Evolutionary conservation across 2,113 vertebrate species (phyloP), one percentile per base, ranked within the genome.

Genomic region (Oncorhynchus nerka): DNA sequence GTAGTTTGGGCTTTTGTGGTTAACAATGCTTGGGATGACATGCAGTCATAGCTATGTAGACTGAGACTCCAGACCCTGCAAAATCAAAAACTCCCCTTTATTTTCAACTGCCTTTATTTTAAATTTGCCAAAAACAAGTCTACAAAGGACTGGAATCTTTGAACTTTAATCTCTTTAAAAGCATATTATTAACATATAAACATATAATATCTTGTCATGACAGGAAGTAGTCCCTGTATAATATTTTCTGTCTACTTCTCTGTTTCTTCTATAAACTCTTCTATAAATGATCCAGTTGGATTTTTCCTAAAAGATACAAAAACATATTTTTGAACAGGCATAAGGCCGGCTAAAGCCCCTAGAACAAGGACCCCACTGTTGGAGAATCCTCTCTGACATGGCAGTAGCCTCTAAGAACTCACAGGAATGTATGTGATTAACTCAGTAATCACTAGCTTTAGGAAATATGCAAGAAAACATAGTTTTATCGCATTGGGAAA

Each of bases 361-460:
- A 74, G 61, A 75, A 90, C 85, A 91, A 91, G 83, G 83, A 87
- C 76, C 72, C 70, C 83, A 88, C 85, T 92, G 90, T 92, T 92
- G 84, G 79, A 74, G 5, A 82, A 57, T 70, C 75, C 30, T 83
- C 80, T 91, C 79, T 82, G 81, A 82, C 51, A 55, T 4, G 51
- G 70, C 77, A 71, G 82, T 74, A 82, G 81, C 81, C 85, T 83
- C 74, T 79, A 83, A 84, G 89, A 89, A 89, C 83, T 76, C 81
- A 0, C 6, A 87, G 90, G 92, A 93, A 93, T 93, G 91, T 89
- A 71, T 68, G 89, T 91, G 86, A 93, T 93, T 92, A 91, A 87
- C 83, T 90, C 80, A 26, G 87, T 91, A 91, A 93, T 91, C 89
- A 84, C 86, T 84, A 87, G 89, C 88, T 91, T 90, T 89, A 80